phyloP scores from a whole-genome alignment of 2,113 vertebrate genomes.

The Petroica traversi region DNA sequence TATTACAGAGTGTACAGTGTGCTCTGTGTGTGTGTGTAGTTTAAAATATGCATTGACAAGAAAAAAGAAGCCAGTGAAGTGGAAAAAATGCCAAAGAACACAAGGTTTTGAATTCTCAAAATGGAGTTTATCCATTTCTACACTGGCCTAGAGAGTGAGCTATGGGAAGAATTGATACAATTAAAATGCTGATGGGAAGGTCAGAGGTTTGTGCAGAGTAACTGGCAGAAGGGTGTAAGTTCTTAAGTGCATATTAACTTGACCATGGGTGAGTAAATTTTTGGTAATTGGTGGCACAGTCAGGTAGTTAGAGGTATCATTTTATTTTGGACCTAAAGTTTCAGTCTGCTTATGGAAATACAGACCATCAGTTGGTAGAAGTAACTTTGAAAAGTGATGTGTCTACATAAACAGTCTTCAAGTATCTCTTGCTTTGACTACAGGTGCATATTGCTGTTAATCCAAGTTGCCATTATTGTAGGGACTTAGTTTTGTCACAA shows the following conservation, averaged over 20 bases:
- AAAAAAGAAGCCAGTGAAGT: constrained; percentile 10
- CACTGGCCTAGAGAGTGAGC: neutral
- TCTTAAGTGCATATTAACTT: neutral
- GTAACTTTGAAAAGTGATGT: neutral
- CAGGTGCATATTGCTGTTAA: neutral
- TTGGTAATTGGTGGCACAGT: neutral
- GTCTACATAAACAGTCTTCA: neutral
- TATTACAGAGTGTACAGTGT: neutral
- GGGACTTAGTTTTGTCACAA: neutral
- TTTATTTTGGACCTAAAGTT: neutral
- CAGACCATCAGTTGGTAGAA: neutral
- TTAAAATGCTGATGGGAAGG: neutral
- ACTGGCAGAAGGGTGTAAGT: neutral
- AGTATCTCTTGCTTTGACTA: neutral
- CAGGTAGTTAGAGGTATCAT: neutral
- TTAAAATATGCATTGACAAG: neutral
- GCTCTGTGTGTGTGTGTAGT: neutral
- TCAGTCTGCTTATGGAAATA: neutral
- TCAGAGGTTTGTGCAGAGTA: neutral
- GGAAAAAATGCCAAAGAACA: constrained; percentile 18
- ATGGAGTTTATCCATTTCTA: neutral
- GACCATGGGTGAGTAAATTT: neutral
- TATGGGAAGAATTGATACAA: neutral
- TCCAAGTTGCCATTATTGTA: neutral
- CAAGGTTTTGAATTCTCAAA: neutral